Conservation (phyloP, 2,797 vertebrate genomes). For the Phataginus tricuspis region DNA sequence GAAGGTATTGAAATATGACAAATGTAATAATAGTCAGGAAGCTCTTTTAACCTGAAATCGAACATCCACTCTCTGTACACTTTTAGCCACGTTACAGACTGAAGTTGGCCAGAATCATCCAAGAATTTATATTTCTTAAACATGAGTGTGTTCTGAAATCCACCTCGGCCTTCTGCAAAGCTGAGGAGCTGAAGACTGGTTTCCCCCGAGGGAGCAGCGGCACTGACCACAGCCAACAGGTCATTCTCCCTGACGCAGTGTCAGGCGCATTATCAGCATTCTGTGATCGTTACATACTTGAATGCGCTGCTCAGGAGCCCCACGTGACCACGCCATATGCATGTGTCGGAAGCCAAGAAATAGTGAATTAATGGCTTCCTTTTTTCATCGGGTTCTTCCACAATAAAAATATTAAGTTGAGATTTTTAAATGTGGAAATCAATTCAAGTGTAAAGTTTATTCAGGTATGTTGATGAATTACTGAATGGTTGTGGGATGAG, state of each 20-base stretch:
- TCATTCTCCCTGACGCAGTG: neutral
- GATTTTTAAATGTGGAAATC: slow-evolving; percentile 59
- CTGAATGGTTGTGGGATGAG: slow-evolving; percentile 22
- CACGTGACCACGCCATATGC: neutral
- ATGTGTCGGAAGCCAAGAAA: neutral
- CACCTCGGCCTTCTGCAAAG: neutral
- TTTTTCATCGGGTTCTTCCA: neutral
- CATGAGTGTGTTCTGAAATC: neutral
- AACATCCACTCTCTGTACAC: neutral
- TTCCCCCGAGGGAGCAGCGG: neutral
- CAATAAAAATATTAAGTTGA: slow-evolving; percentile 56
- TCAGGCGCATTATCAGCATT: neutral
- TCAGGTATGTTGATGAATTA: slow-evolving; percentile 59
- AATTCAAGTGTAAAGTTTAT: slow-evolving; percentile 60
- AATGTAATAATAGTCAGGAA: neutral
- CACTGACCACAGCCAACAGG: neutral
- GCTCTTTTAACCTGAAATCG: neutral
- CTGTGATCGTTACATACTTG: slow-evolving; percentile 28
- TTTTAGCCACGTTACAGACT: slow-evolving; percentile 20
- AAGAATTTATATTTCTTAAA: slow-evolving; percentile 30
- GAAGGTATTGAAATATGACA: slow-evolving; percentile 31
- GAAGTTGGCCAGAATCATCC: neutral
- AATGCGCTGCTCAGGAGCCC: neutral
- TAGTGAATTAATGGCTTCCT: slow-evolving; percentile 30
- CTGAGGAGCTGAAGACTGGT: neutral